Base-by-base conservation (phyloP, 2,797 vertebrate genomes). In the Sardinella longiceps region DNA sequence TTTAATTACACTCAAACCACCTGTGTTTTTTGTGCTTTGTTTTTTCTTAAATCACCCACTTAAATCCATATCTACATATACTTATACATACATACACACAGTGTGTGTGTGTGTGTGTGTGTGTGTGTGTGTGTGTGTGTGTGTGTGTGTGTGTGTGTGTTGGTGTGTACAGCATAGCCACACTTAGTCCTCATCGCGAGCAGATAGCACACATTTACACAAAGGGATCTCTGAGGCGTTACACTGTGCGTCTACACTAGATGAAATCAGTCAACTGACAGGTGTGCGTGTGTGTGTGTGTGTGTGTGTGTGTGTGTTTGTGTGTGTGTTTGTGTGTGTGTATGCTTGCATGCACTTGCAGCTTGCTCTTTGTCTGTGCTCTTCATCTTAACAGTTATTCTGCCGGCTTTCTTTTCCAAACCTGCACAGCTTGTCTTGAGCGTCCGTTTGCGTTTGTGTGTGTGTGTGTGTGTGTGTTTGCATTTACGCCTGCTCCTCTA, bases 1-100 rank as follows among this genome's bases (percentile, higher is more conserved):
- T 88, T 83, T 85, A 89, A 84, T 88, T 85, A 84, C 87, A 84
- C 81, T 56, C 82, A 81, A 56, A 80, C 85, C 81, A 80, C 80
- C 25, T 23, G 14, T 1, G 28, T 46, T 23, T 7, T 77, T n/a
- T n/a, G n/a, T n/a, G n/a, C 28, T 33, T 70, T 70, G 15, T 33
- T 33, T 66, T 14, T 12, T 14, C 28, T 9, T 33, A 10, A 15
- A 70, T 12, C 14, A 4, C 30, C 63, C 15, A 48, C 46, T 33
- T 70, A 15, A 70, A 70, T 3, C 28, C 30, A 14, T 70, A 70
- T 70, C 28, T 18, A 70, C 25, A 14, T 53, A 53, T 3, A 4
- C 20, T 18, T 11, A 48, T 48, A 48, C 46, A 48, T 48, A 48
- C 46, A 48, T 48, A 48, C 46, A 48, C n/a, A n/a, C n/a, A n/a